Evolutionary conservation across 23 tunicate species (phyloP).

Genomic region (Pegea sp.): DNA sequence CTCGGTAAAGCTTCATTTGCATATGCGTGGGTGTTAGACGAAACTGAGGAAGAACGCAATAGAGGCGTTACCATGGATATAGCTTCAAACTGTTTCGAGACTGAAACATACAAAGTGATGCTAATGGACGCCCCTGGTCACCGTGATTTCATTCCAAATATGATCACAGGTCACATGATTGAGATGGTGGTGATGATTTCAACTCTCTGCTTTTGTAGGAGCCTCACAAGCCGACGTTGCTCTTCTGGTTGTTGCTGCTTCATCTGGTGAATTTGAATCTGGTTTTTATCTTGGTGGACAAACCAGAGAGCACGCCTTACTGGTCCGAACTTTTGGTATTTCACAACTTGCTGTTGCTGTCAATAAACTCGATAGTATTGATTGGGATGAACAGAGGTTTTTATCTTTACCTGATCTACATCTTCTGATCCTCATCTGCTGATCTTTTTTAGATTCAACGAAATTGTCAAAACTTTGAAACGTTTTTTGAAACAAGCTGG

Average conservation of each 20-base stretch:
- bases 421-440: too few species aligned
- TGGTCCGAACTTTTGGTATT: conserved; percentile 82
- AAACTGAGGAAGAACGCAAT: conserved; percentile 64
- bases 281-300: conserved; percentile 90
- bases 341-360: conserved; percentile 87
- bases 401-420: too few species aligned
- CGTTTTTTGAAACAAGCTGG: conserved; percentile 68
- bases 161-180: conserved; percentile 55
- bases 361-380: conserved; percentile 68
- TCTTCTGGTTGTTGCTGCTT: conserved; percentile 70
- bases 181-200: not conserved
- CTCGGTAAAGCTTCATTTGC: conserved; percentile 73
- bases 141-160: conserved; percentile 81
- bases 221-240: conserved; percentile 97
- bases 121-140: conserved; percentile 97
- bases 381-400: conserved; percentile 65
- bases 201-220: conserved; percentile 14
- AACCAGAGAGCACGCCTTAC: conserved; percentile 75
- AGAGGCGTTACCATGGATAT: conserved; percentile 92
- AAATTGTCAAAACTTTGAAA: conserved; percentile 26
- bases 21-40: conserved; percentile 89
- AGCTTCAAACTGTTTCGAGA: conserved; percentile 59
- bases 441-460: conserved; percentile 22
- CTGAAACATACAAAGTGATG: conserved; percentile 30
- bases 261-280: conserved; percentile 90